Evolutionary conservation across 2,113 vertebrate genomes (phyloP).

Genomic region (Verasper variegatus): DNA sequence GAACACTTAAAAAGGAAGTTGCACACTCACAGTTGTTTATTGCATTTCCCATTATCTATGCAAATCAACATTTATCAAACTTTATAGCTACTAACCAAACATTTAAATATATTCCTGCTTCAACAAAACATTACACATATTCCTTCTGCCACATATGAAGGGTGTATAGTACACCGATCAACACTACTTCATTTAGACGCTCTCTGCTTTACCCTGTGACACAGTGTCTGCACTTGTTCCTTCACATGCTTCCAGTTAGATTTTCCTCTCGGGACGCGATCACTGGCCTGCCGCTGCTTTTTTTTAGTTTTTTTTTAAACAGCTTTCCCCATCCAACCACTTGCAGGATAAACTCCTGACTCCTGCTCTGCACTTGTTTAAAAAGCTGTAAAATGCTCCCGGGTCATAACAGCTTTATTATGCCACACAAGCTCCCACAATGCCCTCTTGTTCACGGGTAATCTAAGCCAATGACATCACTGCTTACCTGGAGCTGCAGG

Average conservation of each 20-base stretch:
- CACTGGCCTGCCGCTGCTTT: slow-evolving; percentile 25
- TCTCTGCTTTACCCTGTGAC: slow-evolving; percentile 24
- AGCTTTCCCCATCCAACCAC: slow-evolving; percentile 27
- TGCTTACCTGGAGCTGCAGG: slow-evolving; percentile 55
- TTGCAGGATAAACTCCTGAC: slow-evolving; percentile 51
- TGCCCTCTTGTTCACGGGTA: slow-evolving; percentile 51
- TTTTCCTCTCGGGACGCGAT: slow-evolving; percentile 44
- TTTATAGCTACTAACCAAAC: slow-evolving; percentile 8
- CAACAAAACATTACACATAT: too few species aligned
- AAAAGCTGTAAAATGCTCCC: slow-evolving; percentile 50
- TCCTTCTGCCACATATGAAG: not conserved
- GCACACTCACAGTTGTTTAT: slow-evolving; percentile 21
- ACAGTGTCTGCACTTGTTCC: slow-evolving; percentile 21
- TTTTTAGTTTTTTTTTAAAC: slow-evolving; percentile 23
- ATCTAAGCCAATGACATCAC: slow-evolving; percentile 68
- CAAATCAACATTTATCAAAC: slow-evolving; percentile 27
- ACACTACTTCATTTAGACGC: slow-evolving; percentile 1
- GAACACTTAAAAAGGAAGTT: slow-evolving; percentile 27
- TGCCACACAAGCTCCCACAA: slow-evolving; percentile 51
- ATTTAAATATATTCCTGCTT: slow-evolving; percentile 24
- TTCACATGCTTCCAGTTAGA: slow-evolving; percentile 38
- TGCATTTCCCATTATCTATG: slow-evolving; percentile 29
- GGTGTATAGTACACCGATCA: slow-evolving; percentile 17
- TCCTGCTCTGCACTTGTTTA: slow-evolving; percentile 41
- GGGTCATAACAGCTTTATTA: slow-evolving; percentile 56